phyloP scores from a whole-genome alignment of 2,888 invertebrate species.

The Creontiades dilutus region DNA sequence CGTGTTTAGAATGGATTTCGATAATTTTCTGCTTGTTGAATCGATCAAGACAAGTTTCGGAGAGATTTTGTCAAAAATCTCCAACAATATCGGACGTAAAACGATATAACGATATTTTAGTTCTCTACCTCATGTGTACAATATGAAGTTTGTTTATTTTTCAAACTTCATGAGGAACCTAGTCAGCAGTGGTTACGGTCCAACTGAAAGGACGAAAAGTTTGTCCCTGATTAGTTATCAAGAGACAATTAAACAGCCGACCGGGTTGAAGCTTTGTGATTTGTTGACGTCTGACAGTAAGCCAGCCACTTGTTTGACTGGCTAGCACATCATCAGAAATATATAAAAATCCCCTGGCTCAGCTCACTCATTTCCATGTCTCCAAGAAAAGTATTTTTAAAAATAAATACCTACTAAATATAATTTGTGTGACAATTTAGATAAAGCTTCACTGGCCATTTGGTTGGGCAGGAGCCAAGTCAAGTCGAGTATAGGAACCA shows the following conservation, averaged over 20 bases:
- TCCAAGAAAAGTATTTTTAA: slow-evolving; percentile 68
- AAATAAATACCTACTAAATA: slow-evolving; percentile 71
- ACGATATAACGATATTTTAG: too few relatives aligned
- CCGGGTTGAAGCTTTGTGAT: slow-evolving; percentile 30
- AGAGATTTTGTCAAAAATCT: too few relatives aligned
- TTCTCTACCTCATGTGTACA: too few relatives aligned
- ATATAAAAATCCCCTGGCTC: slow-evolving; percentile 63
- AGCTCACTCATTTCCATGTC: slow-evolving; percentile 68
- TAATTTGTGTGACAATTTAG: slow-evolving; percentile 71
- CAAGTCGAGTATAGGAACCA: slow-evolving; percentile 66
- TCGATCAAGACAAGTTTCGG: too few relatives aligned
- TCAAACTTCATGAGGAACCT: too few relatives aligned
- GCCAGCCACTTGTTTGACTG: slow-evolving; percentile 59
- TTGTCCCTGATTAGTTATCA: slow-evolving; percentile 14
- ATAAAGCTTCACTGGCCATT: slow-evolving; percentile 70
- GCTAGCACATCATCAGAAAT: slow-evolving; percentile 59
- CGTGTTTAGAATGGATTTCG: too few relatives aligned
- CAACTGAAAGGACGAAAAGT: background rate
- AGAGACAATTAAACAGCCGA: background rate
- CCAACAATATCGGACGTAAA: too few relatives aligned
- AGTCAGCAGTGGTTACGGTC: too few relatives aligned
- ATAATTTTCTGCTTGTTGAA: too few relatives aligned
- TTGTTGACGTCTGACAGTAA: slow-evolving; percentile 64
- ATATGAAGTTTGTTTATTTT: too few relatives aligned
- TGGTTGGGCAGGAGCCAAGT: slow-evolving; percentile 64